phyloP scores from a whole-genome alignment of 1,140 invertebrate genomes.

The Ceratitis capitata region DNA sequence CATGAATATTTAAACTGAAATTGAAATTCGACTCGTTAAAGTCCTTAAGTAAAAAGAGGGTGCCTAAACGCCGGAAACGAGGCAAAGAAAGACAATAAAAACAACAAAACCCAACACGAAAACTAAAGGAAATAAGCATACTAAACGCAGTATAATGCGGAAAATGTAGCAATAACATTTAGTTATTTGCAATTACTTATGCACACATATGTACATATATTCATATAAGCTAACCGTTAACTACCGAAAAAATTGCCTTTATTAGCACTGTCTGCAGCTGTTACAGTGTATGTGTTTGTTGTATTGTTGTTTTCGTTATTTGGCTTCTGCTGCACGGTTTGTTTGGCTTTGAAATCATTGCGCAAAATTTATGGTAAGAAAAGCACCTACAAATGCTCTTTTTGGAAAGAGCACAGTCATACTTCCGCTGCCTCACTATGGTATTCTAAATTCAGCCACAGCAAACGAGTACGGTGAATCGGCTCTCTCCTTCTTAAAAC shows the following conservation, averaged over 20 bases:
- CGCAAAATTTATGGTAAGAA: slow-evolving; percentile 3
- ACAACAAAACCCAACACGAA: background rate
- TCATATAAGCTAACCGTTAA: background rate
- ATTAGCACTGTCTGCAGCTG: background rate
- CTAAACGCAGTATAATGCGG: background rate
- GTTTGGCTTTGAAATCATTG: background rate
- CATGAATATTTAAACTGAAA: slow-evolving; percentile 10
- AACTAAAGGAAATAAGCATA: background rate
- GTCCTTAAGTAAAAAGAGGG: background rate
- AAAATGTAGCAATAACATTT: slow-evolving; percentile 6
- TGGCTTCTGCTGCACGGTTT: background rate
- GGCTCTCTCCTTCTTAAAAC: no score
- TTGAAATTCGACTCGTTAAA: slow-evolving; percentile 14
- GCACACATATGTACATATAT: background rate
- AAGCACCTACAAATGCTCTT: background rate
- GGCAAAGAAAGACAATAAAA: background rate
- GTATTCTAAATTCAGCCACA: slow-evolving; percentile 25
- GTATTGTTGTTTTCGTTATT: background rate
- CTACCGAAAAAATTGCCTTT: background rate
- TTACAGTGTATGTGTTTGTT: background rate
- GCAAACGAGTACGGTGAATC: background rate
- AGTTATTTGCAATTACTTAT: background rate
- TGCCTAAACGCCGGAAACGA: background rate
- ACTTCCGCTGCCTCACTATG: background rate
- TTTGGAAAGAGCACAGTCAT: background rate